Conservation (phyloP, 2,888 invertebrate species). For the Cephus sareptanus region DNA sequence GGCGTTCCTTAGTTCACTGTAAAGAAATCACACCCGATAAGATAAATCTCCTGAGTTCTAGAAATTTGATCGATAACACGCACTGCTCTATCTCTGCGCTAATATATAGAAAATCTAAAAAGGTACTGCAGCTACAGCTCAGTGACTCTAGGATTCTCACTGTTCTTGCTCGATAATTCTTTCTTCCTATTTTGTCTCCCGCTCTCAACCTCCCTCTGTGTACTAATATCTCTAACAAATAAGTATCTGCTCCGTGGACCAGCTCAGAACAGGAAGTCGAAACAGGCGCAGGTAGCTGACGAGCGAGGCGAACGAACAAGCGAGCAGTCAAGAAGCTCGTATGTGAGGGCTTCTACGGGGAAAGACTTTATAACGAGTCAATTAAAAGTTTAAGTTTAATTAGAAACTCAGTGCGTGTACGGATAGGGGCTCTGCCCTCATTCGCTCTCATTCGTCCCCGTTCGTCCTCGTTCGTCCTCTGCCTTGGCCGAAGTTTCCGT, state of each 20-base stretch:
- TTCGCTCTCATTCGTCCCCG: constrained; percentile 25
- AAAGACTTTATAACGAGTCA: constrained; percentile 54
- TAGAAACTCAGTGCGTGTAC: constrained; percentile 57
- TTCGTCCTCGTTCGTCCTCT: constrained; percentile 27
- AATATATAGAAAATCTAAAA: neutral
- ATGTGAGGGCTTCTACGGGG: neutral
- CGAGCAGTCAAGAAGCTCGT: neutral
- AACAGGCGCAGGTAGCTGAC: neutral
- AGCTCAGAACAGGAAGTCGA: neutral
- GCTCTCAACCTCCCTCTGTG: neutral
- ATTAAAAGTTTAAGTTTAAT: constrained; percentile 66
- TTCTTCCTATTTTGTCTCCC: neutral
- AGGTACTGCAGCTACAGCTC: neutral
- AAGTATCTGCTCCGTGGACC: neutral
- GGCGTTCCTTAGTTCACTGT: constrained; percentile 1
- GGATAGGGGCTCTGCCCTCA: constrained; percentile 17
- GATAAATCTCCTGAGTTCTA: neutral
- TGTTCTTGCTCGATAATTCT: neutral
- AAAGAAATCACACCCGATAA: neutral
- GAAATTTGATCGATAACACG: neutral
- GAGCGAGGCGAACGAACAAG: neutral
- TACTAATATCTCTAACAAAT: neutral
- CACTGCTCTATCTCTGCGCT: neutral
- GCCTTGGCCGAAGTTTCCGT: constrained; percentile 28
- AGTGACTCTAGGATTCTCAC: neutral